A percentile compares a stretch with the other conserved stretches of the same genome.
Evolutionary conservation across 30 jellyfish, hydroid and myxozoan genomes (phyloP).

Genomic region (Cassiopea xamachana): DNA sequence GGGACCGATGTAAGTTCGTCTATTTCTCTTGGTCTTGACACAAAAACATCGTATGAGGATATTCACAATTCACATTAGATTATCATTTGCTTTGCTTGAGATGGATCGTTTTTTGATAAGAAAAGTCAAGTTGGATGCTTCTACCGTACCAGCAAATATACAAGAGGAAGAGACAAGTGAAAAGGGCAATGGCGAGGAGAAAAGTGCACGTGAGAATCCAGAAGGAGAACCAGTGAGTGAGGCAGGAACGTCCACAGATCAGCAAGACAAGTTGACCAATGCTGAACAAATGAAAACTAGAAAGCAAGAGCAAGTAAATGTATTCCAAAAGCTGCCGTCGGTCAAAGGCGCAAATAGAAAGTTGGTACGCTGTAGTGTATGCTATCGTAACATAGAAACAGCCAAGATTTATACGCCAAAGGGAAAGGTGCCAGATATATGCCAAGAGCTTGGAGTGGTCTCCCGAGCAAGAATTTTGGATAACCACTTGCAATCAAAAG

Average conservation of each 20-base stretch:
- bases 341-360: slow-evolving; percentile 32
- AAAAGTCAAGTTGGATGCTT: slow-evolving; percentile 3
- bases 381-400: slow-evolving; percentile 22
- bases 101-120: slow-evolving; percentile 4
- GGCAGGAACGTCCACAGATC: slow-evolving; percentile 1
- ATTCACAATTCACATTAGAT: slow-evolving; percentile 15
- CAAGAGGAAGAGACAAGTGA: slow-evolving; percentile 20
- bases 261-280: slow-evolving; percentile 21
- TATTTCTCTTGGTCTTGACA: not conserved
- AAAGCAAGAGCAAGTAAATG: slow-evolving; percentile 13
- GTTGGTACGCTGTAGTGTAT: slow-evolving; percentile 12
- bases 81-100: slow-evolving; percentile 14
- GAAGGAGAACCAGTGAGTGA: slow-evolving; percentile 20
- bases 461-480: slow-evolving; percentile 33
- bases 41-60: not conserved
- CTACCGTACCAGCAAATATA: slow-evolving; percentile 2
- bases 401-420: slow-evolving; percentile 9
- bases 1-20: slow-evolving; percentile 1
- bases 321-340: slow-evolving; percentile 30
- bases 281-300: slow-evolving; percentile 17
- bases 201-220: slow-evolving; percentile 4
- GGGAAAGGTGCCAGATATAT: slow-evolving; percentile 10
- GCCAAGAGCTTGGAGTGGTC: slow-evolving; percentile 34
- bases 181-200: slow-evolving; percentile 29
- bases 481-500: slow-evolving; percentile 15